Percentiles rank a stretch among this genome's conserved stretches.
Conservation (phyloP, 2,888 invertebrate species). For the Pomacea canaliculata region DNA sequence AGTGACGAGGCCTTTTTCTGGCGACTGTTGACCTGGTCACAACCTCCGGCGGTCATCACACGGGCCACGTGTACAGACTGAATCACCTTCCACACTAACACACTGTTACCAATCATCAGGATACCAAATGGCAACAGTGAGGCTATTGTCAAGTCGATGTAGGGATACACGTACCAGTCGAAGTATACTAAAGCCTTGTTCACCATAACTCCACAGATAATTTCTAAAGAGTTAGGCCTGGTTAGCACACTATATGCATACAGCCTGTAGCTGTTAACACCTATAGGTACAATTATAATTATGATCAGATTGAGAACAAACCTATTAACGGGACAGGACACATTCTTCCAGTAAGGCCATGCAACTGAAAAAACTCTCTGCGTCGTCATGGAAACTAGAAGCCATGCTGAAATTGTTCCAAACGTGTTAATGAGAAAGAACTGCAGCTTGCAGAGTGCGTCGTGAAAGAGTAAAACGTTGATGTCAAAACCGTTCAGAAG, state of each 20-base stretch:
- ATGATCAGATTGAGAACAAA: background rate
- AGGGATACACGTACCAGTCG: background rate
- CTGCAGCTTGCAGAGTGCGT: background rate
- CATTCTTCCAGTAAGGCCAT: too few species aligned
- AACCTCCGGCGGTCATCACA: background rate
- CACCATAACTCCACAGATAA: background rate
- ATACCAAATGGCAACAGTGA: background rate
- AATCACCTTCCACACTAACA: slow-evolving; percentile 1
- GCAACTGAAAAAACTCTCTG: too few species aligned
- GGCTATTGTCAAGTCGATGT: background rate
- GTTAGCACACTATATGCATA: background rate
- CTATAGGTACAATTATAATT: too few species aligned
- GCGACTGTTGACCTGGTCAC: background rate
- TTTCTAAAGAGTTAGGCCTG: background rate
- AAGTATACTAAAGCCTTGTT: background rate
- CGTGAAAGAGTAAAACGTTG: background rate
- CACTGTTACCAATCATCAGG: background rate
- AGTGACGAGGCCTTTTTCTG: background rate
- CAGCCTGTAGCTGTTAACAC: background rate
- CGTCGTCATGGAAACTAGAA: too few species aligned
- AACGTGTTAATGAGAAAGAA: background rate
- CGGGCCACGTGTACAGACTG: background rate
- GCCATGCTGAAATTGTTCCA: background rate
- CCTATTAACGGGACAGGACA: too few species aligned
- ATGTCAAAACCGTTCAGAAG: background rate